Evolutionary conservation across 2,113 vertebrate species (phyloP).

Genomic region (Jaculus jaculus): DNA sequence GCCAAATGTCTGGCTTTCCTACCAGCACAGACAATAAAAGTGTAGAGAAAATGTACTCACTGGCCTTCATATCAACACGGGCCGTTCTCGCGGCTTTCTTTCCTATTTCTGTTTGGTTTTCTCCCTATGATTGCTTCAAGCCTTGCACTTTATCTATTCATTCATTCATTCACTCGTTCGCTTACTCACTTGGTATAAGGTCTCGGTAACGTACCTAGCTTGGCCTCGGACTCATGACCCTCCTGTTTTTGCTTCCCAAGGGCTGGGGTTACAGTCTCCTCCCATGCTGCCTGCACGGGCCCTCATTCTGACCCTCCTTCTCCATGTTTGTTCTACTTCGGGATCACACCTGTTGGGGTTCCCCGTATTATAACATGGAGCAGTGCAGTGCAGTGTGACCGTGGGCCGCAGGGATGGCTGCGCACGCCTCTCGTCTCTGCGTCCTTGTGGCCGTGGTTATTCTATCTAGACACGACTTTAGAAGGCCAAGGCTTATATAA

Average conservation of each 20-base stretch:
- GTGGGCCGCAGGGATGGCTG: background rate
- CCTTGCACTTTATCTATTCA: background rate
- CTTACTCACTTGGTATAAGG: no score
- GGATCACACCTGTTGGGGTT: background rate
- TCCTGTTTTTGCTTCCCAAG: background rate
- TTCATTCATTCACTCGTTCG: no score
- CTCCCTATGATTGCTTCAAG: background rate
- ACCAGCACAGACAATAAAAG: background rate
- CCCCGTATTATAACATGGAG: rapidly evolving
- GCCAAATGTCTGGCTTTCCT: background rate
- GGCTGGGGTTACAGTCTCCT: background rate
- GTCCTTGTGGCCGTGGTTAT: background rate
- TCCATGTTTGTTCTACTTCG: background rate
- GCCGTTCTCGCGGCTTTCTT: background rate
- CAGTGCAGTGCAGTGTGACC: no score
- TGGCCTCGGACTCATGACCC: background rate
- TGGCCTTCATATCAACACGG: background rate
- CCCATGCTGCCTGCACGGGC: no score
- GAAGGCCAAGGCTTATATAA: conserved; percentile 14
- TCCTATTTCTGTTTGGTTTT: background rate
- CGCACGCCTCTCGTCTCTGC: background rate
- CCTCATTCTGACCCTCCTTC: background rate
- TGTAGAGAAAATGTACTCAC: background rate
- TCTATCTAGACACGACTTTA: conserved; percentile 44
- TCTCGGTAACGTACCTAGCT: background rate